Evolutionary conservation across 2,797 vertebrate species (phyloP).

Genomic region (Anas flavirostris): DNA sequence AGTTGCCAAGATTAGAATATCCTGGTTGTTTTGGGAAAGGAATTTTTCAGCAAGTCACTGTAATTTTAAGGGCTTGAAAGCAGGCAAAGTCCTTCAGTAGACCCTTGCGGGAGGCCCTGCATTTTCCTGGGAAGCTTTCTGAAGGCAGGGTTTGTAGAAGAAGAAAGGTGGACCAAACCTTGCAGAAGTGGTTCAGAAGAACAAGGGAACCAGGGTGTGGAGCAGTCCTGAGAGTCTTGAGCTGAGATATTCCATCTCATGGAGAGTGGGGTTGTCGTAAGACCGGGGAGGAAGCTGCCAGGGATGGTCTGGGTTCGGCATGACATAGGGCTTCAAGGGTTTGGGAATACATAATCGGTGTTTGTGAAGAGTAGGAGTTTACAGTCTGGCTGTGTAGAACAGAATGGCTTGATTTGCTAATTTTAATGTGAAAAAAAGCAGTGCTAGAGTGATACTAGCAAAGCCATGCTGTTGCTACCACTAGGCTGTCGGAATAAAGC

Average conservation of each 20-base stretch:
- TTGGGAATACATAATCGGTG: neutral
- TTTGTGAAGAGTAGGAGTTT: neutral
- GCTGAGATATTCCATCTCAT: accelerated
- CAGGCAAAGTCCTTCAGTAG: neutral
- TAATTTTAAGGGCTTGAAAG: neutral
- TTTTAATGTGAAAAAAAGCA: neutral
- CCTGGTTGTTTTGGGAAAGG: neutral
- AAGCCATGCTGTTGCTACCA: neutral
- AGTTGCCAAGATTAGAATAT: neutral
- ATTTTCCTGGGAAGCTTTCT: neutral
- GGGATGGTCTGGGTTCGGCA: neutral
- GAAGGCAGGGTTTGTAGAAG: neutral
- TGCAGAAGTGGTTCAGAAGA: neutral
- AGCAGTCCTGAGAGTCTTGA: neutral
- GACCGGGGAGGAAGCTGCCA: neutral
- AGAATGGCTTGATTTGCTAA: neutral
- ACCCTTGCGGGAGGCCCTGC: neutral
- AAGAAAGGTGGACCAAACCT: neutral
- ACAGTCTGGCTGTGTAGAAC: neutral
- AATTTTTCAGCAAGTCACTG: neutral
- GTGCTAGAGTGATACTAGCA: neutral
- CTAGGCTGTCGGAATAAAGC: neutral
- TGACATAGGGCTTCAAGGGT: neutral
- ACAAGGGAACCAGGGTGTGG: neutral
- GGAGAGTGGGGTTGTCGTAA: neutral